Evolutionary conservation across 1,140 invertebrate genomes (phyloP).

Genomic region (Meloidogyne exigua): DNA sequence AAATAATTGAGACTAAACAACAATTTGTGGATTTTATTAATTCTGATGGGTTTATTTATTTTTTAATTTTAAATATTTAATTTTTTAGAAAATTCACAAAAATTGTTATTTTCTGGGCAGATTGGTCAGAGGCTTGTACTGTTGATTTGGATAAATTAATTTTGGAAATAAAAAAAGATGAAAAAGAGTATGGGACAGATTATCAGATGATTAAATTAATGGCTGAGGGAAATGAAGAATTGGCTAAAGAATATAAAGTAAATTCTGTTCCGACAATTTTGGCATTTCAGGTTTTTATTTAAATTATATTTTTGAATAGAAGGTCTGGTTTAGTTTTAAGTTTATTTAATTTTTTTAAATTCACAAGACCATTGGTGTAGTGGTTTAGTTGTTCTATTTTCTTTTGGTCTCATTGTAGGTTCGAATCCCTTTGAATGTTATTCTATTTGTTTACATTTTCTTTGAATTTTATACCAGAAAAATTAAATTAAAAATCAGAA

Average conservation of each 20-base stretch:
- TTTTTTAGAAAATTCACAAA: slow-evolving; percentile 17
- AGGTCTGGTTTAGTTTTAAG: neutral
- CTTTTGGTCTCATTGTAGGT: neutral
- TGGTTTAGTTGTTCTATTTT: neutral
- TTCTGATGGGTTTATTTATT: neutral
- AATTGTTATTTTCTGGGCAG: slow-evolving; percentile 42
- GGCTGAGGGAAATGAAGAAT: slow-evolving; percentile 52
- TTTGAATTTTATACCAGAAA: no score
- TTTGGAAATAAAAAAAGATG: slow-evolving; percentile 31
- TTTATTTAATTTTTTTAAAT: slow-evolving; percentile 13
- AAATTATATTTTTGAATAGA: neutral
- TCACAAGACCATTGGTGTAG: neutral
- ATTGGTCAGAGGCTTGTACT: slow-evolving; percentile 38
- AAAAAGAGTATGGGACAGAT: slow-evolving; percentile 17
- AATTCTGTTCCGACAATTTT: slow-evolving; percentile 55
- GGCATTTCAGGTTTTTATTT: slow-evolving; percentile 52
- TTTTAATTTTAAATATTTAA: neutral
- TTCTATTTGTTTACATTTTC: no score
- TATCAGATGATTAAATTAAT: slow-evolving; percentile 48
- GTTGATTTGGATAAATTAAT: slow-evolving; percentile 46
- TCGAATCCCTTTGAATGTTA: neutral
- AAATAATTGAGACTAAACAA: neutral
- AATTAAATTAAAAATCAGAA: no score
- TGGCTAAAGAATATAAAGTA: slow-evolving; percentile 40
- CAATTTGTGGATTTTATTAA: neutral